Evolutionary conservation across 2,888 invertebrate genomes (phyloP), one percentile per base, ranked within the genome.

Genomic region (Drosophila diplacantha): DNA sequence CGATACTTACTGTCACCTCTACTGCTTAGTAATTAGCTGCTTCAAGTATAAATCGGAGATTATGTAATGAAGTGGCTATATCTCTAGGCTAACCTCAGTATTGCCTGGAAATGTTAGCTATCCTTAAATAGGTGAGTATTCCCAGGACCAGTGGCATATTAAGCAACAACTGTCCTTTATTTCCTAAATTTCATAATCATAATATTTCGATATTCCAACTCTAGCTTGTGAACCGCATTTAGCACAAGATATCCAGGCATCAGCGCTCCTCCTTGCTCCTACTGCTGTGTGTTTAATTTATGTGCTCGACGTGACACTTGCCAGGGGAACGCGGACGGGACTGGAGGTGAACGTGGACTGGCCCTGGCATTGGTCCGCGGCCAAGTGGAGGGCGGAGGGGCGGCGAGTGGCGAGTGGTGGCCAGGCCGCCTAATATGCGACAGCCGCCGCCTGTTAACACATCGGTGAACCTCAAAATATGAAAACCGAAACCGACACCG

Each of bases 271-370:
- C 44, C 50, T 32, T 49, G 38, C 57, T 60, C 53, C 74, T 71
- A 61, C 63, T 66, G 64, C 29, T 69, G 71, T 77, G 74, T 67
- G 66, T 69, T 74, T 76, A 84, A 85, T 82, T 83, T 85, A 84
- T 85, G 83, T 75, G 73, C 71, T 67, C 74, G 81, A 85, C 85
- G 86, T 84, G 85, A 85, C 86, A 86, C 84, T 86, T 85, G 85
- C 81, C 83, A 81, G 24, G 31, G 29, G 37, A 14, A 39, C 31
- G 39, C 29, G 31, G 6, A 20, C 2, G 37, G 37, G 12, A 12
- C 16, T 37, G 18, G 14, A 38, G 2, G 38, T 38, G 20, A 38
- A 32, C 18, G 0, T 18, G 51, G 16, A 24, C 37, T 38, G 52
- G 47, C 52, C 51, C 37, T 51, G 44, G 58, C 38, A 57, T 50